phyloP scores from a whole-genome alignment of 2,113 vertebrate species.

The Bubalus kerabau region DNA sequence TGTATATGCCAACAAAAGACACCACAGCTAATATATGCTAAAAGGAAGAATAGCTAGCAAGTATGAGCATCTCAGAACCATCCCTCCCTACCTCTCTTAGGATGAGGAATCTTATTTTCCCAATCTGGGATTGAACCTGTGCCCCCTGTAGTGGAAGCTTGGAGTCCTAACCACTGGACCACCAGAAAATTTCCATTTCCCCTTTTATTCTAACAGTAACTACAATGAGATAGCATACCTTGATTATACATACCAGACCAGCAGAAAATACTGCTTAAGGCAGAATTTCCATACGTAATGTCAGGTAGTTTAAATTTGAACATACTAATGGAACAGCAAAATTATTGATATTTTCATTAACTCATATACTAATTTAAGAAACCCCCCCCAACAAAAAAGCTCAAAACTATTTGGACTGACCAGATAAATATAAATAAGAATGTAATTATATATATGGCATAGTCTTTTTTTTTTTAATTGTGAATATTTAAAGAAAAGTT shows the following conservation, averaged over 20 bases:
- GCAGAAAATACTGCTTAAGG: background rate
- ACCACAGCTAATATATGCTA: background rate
- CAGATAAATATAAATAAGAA: constrained; percentile 4
- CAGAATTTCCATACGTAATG: background rate
- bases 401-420: background rate
- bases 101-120: background rate
- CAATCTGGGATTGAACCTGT: background rate
- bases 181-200: background rate
- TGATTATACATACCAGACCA: background rate
- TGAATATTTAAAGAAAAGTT: background rate
- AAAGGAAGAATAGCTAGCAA: background rate
- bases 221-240: background rate
- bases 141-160: background rate
- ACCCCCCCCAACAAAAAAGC: background rate
- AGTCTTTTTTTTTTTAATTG: background rate
- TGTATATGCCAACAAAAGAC: background rate
- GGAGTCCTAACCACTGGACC: background rate
- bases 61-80: background rate
- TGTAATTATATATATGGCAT: background rate
- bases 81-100: background rate
- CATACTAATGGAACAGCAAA: background rate
- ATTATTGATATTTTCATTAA: background rate
- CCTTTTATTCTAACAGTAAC: background rate
- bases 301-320: background rate
- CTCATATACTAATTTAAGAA: background rate